Evolutionary conservation across 2,888 invertebrate species (phyloP), one percentile per base, ranked within the genome.

Genomic region (Disparrhopalites patrizii): DNA sequence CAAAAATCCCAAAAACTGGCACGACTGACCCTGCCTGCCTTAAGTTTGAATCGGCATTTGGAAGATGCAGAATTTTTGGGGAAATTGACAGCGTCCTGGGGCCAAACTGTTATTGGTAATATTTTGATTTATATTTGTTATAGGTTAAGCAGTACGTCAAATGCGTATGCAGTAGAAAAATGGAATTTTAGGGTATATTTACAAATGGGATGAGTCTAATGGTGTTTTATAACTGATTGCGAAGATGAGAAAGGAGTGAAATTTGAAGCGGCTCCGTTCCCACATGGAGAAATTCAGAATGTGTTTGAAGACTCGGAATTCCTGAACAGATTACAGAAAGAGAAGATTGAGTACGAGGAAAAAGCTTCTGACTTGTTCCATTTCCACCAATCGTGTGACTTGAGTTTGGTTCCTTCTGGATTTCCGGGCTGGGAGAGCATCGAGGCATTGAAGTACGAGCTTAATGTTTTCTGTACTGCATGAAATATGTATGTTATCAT

Each of bases 281-380:
- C 63, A 28, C 68, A 70, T 61, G 69, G 66, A 10, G 70, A 70
- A 67, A 64, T 72, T 23, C 15, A 43, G 18, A 40, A 69, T 10
- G 68, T 74, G 43, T 57, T 74, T 8, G 64, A 65, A 28, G 68
- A 74, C 40, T 36, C 40, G 13, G 58, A 64, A n/a, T 65, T 70
- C 20, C 54, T 70, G 5, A 18, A 58, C 1, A 50, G 56, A 10
- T 67, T 72, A 60, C 50, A 64, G 28, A n/a, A n/a, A n/a, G 62
- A 66, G 27, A 20, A 57, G 0, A 60, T 72, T 4, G 7, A 38
- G 1, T 55, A 66, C 25, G 55, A 63, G 52, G 70, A 73, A 33
- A 75, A 75, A 58, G 31, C 68, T 15, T 73, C 68, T 30, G 75
- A 75, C 43, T 58, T 75, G 18, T 73, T 73, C 55, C 70, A 73